Evolutionary conservation across 2,888 invertebrate genomes (phyloP).

Genomic region (Acronicta alni): DNA sequence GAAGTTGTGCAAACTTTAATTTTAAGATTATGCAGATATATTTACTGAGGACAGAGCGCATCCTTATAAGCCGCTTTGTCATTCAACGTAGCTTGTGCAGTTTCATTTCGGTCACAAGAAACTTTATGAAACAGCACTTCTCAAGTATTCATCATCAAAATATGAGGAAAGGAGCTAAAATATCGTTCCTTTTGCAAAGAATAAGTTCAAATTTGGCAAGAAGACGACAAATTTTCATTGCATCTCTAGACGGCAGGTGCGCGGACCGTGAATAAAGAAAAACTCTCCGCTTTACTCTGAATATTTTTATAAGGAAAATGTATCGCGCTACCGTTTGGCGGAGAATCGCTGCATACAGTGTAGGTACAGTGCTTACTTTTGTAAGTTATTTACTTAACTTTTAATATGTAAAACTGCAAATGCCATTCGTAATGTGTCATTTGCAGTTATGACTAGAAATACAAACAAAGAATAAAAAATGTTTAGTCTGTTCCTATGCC

Average conservation of each 20-base stretch:
- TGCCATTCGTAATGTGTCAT: too few relatives aligned
- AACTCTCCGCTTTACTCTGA: conserved; percentile 66
- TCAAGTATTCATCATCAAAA: conserved; percentile 67
- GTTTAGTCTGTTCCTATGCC: background rate
- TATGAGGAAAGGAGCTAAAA: conserved; percentile 65
- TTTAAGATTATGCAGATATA: conserved; percentile 56
- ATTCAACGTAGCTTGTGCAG: conserved; percentile 55
- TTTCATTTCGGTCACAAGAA: conserved; percentile 60
- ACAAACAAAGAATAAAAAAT: background rate
- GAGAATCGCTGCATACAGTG: conserved; percentile 73
- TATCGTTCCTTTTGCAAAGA: conserved; percentile 68
- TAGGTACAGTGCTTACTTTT: conserved; percentile 62
- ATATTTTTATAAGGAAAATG: conserved; percentile 80
- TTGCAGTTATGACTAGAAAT: conserved; percentile 35
- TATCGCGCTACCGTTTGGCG: conserved; percentile 66
- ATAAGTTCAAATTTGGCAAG: conserved; percentile 81
- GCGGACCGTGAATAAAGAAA: conserved; percentile 77
- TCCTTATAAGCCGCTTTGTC: conserved; percentile 56
- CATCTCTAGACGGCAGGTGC: conserved; percentile 76
- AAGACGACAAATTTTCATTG: conserved; percentile 83
- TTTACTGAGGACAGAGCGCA: conserved; percentile 49
- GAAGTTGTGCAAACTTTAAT: conserved; percentile 53
- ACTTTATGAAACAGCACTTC: conserved; percentile 62
- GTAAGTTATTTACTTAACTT: conserved; percentile 62
- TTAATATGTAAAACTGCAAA: conserved; percentile 64